A percentile compares a stretch with the other conserved stretches of the same genome.
Evolutionary conservation across 2,113 vertebrate species (phyloP).

Genomic region (Odocoileus hemionus): DNA sequence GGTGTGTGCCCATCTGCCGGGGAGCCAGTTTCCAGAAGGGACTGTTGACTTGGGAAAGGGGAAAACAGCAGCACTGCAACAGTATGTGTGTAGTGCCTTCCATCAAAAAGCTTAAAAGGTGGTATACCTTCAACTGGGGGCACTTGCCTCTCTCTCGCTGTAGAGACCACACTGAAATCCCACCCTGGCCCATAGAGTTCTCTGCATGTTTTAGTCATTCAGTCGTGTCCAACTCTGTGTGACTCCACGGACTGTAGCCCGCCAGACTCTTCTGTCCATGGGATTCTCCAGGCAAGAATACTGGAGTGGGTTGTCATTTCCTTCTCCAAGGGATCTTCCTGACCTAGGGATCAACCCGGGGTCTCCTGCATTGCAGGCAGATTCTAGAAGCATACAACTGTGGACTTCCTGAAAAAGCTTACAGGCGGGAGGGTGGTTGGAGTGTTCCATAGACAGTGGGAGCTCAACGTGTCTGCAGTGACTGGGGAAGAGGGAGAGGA

Average conservation of each 20-base stretch:
- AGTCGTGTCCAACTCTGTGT: background rate
- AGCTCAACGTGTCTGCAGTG: background rate
- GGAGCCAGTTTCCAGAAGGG: background rate
- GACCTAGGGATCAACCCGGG: background rate
- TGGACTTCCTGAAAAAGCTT: background rate
- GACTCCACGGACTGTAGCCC: background rate
- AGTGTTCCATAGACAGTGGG: background rate
- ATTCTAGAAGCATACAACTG: background rate
- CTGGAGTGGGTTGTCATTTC: background rate
- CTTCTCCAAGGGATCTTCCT: background rate
- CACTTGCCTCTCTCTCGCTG: background rate
- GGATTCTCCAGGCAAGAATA: background rate
- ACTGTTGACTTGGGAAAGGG: background rate
- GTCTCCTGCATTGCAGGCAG: background rate
- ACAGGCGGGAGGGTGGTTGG: background rate
- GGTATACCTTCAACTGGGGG: too few relatives aligned
- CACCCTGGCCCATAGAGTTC: background rate
- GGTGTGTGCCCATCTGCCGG: background rate
- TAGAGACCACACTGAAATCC: background rate
- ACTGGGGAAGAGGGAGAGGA: too few relatives aligned
- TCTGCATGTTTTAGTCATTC: background rate
- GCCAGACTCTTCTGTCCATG: background rate
- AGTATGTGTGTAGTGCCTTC: background rate
- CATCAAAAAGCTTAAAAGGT: background rate
- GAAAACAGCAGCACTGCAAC: rapidly evolving